Evolutionary conservation across 2,888 invertebrate species (phyloP).

Genomic region (Phlogophora meticulosa): DNA sequence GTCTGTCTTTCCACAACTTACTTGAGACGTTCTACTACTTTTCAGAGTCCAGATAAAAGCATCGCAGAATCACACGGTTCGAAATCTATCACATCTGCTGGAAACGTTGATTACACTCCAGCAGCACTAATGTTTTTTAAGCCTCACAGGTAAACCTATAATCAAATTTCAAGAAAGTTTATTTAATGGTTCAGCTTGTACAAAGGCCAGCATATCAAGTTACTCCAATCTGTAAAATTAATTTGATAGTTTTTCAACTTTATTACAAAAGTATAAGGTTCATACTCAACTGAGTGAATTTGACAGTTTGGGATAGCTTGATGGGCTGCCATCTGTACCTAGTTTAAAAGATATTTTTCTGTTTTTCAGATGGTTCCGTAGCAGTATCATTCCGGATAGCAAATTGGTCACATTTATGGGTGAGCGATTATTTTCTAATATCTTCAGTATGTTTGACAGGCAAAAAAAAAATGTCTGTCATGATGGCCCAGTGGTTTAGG

Average conservation of each 20-base stretch:
- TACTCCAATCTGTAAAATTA: too few species aligned
- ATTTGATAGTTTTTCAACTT: too few species aligned
- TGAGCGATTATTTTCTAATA: constrained; percentile 60
- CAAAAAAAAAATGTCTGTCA: too few species aligned
- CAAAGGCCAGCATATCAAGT: too few species aligned
- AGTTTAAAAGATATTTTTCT: background rate
- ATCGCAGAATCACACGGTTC: constrained; percentile 85
- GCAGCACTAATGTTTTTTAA: constrained; percentile 78
- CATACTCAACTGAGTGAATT: too few species aligned
- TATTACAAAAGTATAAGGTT: too few species aligned
- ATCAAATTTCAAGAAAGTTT: background rate
- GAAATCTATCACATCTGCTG: constrained; percentile 81
- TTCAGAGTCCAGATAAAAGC: constrained; percentile 84
- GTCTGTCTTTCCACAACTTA: too few species aligned
- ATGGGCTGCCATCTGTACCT: too few species aligned
- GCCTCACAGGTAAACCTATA: constrained; percentile 79
- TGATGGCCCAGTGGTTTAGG: too few species aligned
- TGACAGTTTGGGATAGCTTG: too few species aligned
- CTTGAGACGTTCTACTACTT: constrained; percentile 5
- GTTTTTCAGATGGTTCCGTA: constrained; percentile 85
- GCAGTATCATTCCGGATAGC: constrained; percentile 86
- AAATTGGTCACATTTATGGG: constrained; percentile 83
- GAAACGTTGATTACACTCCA: constrained; percentile 76
- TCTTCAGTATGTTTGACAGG: too few species aligned
- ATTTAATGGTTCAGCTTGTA: background rate